Conservation (phyloP, 2,888 invertebrate genomes). For the Leptinotarsa haldemani region DNA sequence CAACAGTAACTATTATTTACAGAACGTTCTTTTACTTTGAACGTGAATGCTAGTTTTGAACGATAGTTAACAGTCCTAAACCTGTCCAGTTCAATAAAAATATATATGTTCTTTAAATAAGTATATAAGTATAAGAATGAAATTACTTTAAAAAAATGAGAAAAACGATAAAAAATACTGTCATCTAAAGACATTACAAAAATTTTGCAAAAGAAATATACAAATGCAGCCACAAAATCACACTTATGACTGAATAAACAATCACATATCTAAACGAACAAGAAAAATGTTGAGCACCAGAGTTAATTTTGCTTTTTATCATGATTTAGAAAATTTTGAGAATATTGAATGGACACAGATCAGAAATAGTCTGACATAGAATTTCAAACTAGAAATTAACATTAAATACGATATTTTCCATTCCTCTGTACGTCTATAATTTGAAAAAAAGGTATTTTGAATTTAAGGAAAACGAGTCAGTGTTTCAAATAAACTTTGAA, state of each 20-base stretch:
- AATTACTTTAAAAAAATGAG: slow-evolving; percentile 50
- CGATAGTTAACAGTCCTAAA: slow-evolving; percentile 63
- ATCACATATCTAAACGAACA: slow-evolving; percentile 13
- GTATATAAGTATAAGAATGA: slow-evolving; percentile 58
- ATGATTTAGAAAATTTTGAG: neutral
- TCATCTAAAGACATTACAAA: slow-evolving; percentile 32
- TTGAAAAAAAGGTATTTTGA: too few relatives aligned
- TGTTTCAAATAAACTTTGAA: neutral
- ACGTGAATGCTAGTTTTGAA: slow-evolving; percentile 50
- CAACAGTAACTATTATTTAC: slow-evolving; percentile 67
- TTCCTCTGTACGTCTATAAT: too few relatives aligned
- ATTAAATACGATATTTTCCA: too few relatives aligned
- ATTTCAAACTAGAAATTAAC: too few relatives aligned
- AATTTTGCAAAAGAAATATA: slow-evolving; percentile 10
- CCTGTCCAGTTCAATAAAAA: slow-evolving; percentile 60
- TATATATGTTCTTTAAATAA: slow-evolving; percentile 59
- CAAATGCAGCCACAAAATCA: slow-evolving; percentile 21
- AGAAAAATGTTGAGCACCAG: slow-evolving; percentile 36
- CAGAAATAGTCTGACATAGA: too few relatives aligned
- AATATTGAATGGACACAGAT: neutral
- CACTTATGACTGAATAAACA: slow-evolving; percentile 15
- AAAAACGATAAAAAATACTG: slow-evolving; percentile 50
- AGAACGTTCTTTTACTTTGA: slow-evolving; percentile 39
- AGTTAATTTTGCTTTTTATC: neutral
- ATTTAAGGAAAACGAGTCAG: neutral